Evolutionary conservation across 92 coral and sea anemone species (phyloP).

Genomic region (Chrysogorgia sp.): DNA sequence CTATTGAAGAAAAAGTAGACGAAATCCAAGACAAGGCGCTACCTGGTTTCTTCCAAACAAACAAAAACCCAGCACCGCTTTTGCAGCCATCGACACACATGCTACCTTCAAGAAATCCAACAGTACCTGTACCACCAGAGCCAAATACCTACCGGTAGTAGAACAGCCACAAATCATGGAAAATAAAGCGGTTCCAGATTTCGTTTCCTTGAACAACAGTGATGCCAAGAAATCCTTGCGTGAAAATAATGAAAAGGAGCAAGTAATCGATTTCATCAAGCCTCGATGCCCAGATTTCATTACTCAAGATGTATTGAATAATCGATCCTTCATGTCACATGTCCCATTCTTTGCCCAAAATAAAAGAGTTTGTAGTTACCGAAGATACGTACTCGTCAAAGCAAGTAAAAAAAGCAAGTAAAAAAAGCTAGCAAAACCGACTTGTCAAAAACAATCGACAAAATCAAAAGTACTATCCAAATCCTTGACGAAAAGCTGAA

Average conservation of each 20-base stretch:
- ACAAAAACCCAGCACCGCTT: slow-evolving; percentile 5
- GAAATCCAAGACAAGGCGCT: slow-evolving; percentile 13
- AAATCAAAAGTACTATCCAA: slow-evolving; percentile 9
- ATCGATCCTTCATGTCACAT: slow-evolving; percentile 24
- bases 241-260: slow-evolving; percentile 4
- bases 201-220: slow-evolving; percentile 1
- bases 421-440: slow-evolving; percentile 41
- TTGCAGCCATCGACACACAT: slow-evolving; percentile 10
- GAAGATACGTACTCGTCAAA: slow-evolving; percentile 15
- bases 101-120: background rate
- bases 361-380: slow-evolving; percentile 17
- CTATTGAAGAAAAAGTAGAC: slow-evolving; percentile 8
- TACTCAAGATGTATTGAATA: slow-evolving; percentile 37
- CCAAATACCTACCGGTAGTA: background rate
- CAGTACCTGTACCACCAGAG: slow-evolving; percentile 5
- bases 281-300: slow-evolving; percentile 29
- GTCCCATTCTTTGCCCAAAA: slow-evolving; percentile 33
- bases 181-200: slow-evolving; percentile 16
- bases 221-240: background rate
- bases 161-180: background rate
- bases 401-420: slow-evolving; percentile 39
- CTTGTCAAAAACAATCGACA: slow-evolving; percentile 13
- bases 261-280: slow-evolving; percentile 15
- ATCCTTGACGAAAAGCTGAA: slow-evolving; percentile 32
- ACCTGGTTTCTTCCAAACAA: slow-evolving; percentile 20